Percentiles rank a stretch among this genome's conserved stretches.
phyloP scores from a whole-genome alignment of 2,113 vertebrate species.

The Manacus vitellinus region DNA sequence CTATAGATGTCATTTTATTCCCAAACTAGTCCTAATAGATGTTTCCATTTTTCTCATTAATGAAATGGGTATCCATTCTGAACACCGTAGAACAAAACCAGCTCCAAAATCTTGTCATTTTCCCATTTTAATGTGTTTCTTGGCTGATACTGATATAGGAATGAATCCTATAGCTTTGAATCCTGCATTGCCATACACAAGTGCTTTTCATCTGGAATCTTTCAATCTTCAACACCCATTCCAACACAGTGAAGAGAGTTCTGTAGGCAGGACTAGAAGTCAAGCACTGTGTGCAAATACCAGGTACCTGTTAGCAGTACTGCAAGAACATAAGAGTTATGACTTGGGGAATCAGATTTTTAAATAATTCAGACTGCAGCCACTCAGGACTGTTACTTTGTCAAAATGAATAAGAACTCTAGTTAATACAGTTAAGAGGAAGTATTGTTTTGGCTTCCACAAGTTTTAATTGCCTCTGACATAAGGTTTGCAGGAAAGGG shows the following conservation, averaged over 20 bases:
- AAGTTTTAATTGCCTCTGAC: not conserved
- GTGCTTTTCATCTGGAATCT: not conserved
- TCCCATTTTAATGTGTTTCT: not conserved
- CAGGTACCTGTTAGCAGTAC: not conserved
- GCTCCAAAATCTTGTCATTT: not conserved
- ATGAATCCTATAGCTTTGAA: not conserved
- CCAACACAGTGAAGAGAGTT: not conserved
- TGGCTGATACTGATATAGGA: rapidly evolving
- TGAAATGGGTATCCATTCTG: not conserved
- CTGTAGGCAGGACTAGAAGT: not conserved
- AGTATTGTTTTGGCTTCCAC: not conserved
- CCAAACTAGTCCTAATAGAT: not conserved
- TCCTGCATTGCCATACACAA: not conserved
- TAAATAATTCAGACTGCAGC: not conserved
- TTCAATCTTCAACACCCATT: not conserved
- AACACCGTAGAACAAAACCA: not conserved
- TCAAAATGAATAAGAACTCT: not conserved
- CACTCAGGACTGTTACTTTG: not conserved
- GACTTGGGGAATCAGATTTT: not conserved
- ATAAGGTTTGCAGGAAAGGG: not conserved
- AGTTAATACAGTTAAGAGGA: not conserved
- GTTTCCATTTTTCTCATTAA: not conserved
- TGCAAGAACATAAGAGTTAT: not conserved
- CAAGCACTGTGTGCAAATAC: rapidly evolving
- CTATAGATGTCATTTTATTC: not conserved